These are phyloP conservation scores for Muscicapa adusta DNA, from an alignment of 2,113 vertebrate genomes.

Conservation along the genomic window DNA sequence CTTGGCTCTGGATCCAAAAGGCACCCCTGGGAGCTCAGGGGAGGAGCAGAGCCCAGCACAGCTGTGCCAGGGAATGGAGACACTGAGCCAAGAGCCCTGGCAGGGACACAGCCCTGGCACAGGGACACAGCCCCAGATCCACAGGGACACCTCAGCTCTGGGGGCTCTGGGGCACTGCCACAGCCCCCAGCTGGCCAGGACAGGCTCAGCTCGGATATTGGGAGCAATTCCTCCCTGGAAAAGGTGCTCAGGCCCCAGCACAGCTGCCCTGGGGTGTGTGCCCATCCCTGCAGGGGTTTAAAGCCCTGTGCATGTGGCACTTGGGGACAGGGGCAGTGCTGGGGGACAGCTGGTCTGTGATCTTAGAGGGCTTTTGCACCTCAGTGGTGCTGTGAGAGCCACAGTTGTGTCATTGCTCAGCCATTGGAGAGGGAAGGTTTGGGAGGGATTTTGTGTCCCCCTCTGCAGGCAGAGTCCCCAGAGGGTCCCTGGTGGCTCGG, in stretches of 20 bases:
- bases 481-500: rapidly evolving
- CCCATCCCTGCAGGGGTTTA: background rate
- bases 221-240: background rate
- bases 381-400: background rate
- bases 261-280: background rate
- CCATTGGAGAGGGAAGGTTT: background rate
- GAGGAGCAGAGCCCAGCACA: rapidly evolving
- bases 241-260: background rate
- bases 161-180: rapidly evolving
- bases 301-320: background rate
- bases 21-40: rapidly evolving
- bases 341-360: background rate
- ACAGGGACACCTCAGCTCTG: background rate
- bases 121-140: background rate
- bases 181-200: background rate
- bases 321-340: background rate
- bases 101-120: background rate
- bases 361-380: background rate
- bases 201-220: background rate
- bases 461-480: background rate
- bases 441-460: background rate
- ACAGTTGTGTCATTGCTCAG: background rate
- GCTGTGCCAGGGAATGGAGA: background rate
- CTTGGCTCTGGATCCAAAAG: background rate
- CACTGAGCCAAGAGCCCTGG: background rate